These are phyloP conservation scores for Danio albolineatus DNA, from an alignment of 2,797 vertebrate species.

Conservation along the genomic window DNA sequence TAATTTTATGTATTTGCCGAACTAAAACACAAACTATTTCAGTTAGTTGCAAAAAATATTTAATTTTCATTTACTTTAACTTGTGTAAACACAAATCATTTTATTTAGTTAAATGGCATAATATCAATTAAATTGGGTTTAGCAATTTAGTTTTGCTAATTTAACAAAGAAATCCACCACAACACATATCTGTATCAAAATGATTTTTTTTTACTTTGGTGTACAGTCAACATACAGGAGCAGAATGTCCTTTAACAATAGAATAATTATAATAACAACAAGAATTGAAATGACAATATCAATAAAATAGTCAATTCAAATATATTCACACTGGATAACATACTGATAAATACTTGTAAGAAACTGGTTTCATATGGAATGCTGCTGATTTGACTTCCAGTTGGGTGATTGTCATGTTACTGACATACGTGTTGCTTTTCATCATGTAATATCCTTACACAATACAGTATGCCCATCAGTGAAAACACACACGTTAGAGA, in stretches of 20 bases:
- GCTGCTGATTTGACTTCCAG: constrained; percentile 56
- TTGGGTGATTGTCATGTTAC: constrained; percentile 62
- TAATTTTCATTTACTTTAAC: no score
- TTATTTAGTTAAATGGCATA: no score
- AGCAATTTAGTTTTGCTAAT: neutral
- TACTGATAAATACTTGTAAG: constrained; percentile 60
- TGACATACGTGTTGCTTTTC: constrained; percentile 50
- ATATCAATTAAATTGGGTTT: no score
- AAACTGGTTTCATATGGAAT: constrained; percentile 56
- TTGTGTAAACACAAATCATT: no score
- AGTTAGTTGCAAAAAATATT: no score
- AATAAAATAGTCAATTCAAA: constrained; percentile 67
- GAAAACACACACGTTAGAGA: constrained; percentile 45
- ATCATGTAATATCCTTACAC: constrained; percentile 51
- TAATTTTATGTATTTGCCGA: no score
- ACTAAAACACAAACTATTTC: no score
- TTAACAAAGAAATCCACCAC: constrained; percentile 32
- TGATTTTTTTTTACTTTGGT: constrained; percentile 72
- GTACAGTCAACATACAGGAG: constrained; percentile 76
- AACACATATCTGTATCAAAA: constrained; percentile 64
- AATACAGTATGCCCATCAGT: constrained; percentile 40
- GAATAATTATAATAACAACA: constrained; percentile 70
- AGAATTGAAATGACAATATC: constrained; percentile 71
- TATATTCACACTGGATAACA: constrained; percentile 64
- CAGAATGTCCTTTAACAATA: constrained; percentile 72